Conservation (phyloP, 1,140 invertebrate genomes). For the Drosophila sp. region DNA sequence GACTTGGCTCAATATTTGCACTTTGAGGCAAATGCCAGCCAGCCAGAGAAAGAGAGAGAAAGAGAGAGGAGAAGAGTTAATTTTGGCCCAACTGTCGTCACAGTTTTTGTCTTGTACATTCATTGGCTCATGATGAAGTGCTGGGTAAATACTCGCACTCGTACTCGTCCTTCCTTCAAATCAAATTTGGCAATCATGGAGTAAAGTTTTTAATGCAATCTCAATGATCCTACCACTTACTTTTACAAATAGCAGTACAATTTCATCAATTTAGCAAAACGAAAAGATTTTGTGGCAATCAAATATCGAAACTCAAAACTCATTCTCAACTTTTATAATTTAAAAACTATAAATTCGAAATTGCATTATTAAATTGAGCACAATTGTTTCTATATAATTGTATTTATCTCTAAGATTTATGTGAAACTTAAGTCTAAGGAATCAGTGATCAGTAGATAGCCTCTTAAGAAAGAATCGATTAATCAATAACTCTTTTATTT, state of each 20-base stretch:
- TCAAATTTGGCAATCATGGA: conserved; percentile 63
- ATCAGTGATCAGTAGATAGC: too few relatives aligned
- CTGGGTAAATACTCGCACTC: conserved; percentile 53
- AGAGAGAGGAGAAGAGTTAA: conserved; percentile 48
- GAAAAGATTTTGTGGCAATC: too few relatives aligned
- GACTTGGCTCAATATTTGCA: conserved; percentile 69
- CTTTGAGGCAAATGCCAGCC: conserved; percentile 63
- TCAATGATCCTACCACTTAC: conserved; percentile 4
- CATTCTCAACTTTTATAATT: too few relatives aligned
- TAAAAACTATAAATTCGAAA: too few relatives aligned
- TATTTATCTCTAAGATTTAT: too few relatives aligned
- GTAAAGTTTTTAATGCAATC: conserved; percentile 65
- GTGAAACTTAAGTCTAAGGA: too few relatives aligned
- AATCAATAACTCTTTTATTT: too few relatives aligned
- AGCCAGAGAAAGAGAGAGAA: not conserved
- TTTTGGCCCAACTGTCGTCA: conserved; percentile 49
- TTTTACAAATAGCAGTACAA: not conserved
- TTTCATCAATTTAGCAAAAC: not conserved
- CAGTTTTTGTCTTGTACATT: conserved; percentile 51
- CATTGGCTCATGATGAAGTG: conserved; percentile 62
- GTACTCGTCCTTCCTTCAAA: conserved; percentile 17
- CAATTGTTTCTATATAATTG: too few relatives aligned
- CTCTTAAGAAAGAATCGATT: too few relatives aligned
- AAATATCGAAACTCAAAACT: too few relatives aligned
- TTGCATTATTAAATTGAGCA: too few relatives aligned